phyloP scores from a whole-genome alignment of 2,797 vertebrate species.

The Fratercula arctica region DNA sequence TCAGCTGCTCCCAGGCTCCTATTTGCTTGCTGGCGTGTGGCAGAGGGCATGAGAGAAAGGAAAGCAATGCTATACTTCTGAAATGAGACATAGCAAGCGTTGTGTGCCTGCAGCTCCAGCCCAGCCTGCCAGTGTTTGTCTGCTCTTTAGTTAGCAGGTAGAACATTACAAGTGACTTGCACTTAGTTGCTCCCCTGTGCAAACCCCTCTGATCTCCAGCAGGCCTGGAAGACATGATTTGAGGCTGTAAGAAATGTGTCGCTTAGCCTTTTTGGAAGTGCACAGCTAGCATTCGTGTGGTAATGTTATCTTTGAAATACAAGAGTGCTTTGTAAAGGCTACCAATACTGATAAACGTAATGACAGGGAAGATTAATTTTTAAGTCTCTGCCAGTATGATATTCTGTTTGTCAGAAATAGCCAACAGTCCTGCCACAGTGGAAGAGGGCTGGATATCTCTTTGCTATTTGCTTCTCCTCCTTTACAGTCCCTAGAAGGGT shows the following conservation, averaged over 20 bases:
- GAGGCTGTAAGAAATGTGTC: neutral
- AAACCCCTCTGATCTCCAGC: neutral
- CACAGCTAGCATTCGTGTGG: neutral
- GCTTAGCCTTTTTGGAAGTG: neutral
- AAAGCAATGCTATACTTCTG: neutral
- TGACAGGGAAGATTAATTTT: neutral
- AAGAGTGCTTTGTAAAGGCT: neutral
- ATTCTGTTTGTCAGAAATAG: neutral
- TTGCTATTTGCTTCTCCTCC: neutral
- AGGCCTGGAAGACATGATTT: neutral
- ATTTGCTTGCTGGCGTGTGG: neutral
- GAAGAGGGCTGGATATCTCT: neutral
- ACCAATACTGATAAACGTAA: neutral
- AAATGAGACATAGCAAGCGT: neutral
- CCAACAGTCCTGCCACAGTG: neutral
- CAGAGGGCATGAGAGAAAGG: slow-evolving; percentile 1
- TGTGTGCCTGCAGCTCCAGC: neutral
- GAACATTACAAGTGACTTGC: slow-evolving; percentile 10
- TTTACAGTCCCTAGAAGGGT: neutral
- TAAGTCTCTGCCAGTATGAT: neutral
- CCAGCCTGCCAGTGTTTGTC: neutral
- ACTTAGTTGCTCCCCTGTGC: neutral
- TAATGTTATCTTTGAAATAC: neutral
- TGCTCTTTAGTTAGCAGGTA: slow-evolving; percentile 13
- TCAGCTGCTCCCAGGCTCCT: slow-evolving; percentile 34